Percentiles rank a stretch among this genome's conserved stretches.
Conservation (phyloP, 2,888 invertebrate species). For the Melipona bicolor region DNA sequence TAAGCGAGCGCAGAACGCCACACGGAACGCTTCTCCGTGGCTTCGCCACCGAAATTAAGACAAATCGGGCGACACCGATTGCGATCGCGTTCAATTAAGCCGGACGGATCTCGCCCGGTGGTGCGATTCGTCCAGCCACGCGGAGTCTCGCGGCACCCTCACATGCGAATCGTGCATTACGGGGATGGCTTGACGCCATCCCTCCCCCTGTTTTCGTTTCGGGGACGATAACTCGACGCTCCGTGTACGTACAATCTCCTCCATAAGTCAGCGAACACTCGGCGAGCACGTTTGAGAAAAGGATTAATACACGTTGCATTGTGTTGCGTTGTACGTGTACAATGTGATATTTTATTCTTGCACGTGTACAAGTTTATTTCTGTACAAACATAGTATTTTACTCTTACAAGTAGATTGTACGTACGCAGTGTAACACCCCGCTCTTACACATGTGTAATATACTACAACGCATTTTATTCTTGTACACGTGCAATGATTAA, state of each 20-base stretch:
- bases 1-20: constrained; percentile 42
- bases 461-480: too few species aligned
- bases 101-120: constrained; percentile 42
- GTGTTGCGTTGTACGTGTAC: too few species aligned
- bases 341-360: too few species aligned
- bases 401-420: too few species aligned
- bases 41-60: constrained; percentile 78
- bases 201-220: constrained; percentile 56
- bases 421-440: too few species aligned
- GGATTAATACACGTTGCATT: not conserved
- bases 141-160: constrained; percentile 44
- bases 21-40: not conserved
- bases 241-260: constrained; percentile 1
- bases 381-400: too few species aligned
- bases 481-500: too few species aligned
- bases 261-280: not conserved
- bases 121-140: constrained; percentile 51
- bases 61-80: constrained; percentile 78
- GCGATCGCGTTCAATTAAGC: constrained; percentile 79
- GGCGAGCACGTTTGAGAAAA: not conserved
- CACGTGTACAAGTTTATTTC: too few species aligned
- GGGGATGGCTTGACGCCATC: constrained; percentile 37
- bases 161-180: constrained; percentile 79
- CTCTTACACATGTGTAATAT: too few species aligned
- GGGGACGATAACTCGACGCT: constrained; percentile 64